Conservation (phyloP, 2,888 invertebrate genomes). For the Gortyna flavago region DNA sequence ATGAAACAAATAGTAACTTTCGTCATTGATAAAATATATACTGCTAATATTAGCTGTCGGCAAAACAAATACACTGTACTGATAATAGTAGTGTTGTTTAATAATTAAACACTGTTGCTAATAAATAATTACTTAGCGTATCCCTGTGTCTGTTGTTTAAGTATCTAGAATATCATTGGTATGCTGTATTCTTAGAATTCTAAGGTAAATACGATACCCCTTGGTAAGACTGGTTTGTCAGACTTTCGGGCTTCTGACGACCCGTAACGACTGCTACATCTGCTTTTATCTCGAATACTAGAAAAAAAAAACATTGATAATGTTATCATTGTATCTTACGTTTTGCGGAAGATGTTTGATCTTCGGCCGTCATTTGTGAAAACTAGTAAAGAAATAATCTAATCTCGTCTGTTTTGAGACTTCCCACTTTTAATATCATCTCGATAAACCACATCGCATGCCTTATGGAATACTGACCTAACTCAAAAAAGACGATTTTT, state of each 20-base stretch:
- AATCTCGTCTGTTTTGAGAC: neutral
- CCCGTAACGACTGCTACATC: too few relatives aligned
- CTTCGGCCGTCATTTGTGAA: neutral
- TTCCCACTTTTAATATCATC: conserved; percentile 9
- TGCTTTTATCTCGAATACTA: conserved; percentile 22
- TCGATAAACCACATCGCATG: neutral
- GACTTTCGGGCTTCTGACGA: too few relatives aligned
- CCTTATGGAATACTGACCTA: too few relatives aligned
- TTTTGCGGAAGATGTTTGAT: neutral
- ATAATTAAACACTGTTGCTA: neutral
- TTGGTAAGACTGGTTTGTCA: too few relatives aligned
- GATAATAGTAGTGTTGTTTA: conserved; percentile 30
- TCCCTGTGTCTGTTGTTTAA: conserved; percentile 12
- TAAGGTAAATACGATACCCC: too few relatives aligned
- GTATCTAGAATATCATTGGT: conserved; percentile 5
- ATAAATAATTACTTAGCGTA: conserved; percentile 36
- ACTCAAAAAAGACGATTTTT: too few relatives aligned
- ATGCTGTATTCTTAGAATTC: neutral
- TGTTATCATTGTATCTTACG: neutral
- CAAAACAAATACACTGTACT: conserved; percentile 12
- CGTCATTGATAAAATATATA: neutral
- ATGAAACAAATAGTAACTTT: conserved; percentile 13
- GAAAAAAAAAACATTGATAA: conserved; percentile 2
- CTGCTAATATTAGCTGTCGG: conserved; percentile 14
- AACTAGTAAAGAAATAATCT: conserved; percentile 11